These are phyloP conservation scores for Peromyscus nudipes DNA, from an alignment of 2,797 vertebrate genomes.

Conservation along the genomic window DNA sequence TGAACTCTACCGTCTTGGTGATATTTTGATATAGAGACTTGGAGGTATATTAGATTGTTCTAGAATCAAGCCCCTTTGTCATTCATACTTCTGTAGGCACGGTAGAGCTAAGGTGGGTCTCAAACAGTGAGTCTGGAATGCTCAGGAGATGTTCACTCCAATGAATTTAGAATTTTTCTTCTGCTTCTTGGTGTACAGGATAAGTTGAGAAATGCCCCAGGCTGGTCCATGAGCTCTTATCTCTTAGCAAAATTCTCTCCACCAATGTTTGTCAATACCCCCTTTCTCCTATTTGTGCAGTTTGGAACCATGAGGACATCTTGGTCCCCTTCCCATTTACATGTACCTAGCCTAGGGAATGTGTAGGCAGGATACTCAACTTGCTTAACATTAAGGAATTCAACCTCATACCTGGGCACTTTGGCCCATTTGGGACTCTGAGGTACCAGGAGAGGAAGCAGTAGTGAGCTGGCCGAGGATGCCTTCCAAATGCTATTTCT, in stretches of 20 bases:
- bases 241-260: background rate
- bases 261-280: background rate
- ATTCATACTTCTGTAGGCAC: background rate
- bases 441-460: background rate
- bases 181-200: background rate
- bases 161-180: background rate
- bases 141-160: background rate
- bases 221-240: background rate
- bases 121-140: background rate
- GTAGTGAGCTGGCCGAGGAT: background rate
- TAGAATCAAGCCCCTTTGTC: background rate
- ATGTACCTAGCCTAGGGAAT: background rate
- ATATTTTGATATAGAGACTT: background rate
- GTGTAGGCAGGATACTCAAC: background rate
- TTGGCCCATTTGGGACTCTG: background rate
- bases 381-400: background rate
- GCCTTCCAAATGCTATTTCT: background rate
- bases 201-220: background rate
- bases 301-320: background rate
- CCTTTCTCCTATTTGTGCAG: background rate
- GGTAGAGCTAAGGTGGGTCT: background rate
- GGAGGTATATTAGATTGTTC: background rate
- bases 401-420: too few species aligned
- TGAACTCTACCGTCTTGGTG: background rate
- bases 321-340: background rate